These are phyloP conservation scores for Heteromurus nitidus DNA, from an alignment of 2,888 invertebrate species.

Conservation along the genomic window DNA sequence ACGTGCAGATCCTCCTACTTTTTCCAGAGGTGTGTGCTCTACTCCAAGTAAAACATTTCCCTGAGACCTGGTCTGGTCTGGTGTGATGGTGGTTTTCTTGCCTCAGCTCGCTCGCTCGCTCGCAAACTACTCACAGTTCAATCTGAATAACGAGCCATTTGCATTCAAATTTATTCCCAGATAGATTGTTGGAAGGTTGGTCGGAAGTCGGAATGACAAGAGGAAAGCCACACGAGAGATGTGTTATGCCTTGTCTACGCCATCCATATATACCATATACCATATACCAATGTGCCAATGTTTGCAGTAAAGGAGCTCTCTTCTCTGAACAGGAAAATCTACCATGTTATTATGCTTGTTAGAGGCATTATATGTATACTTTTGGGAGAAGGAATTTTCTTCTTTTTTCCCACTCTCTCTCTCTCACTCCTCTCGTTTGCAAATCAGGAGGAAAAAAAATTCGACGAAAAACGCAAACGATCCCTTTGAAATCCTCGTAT, in stretches of 20 bases:
- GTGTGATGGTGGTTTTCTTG: background rate
- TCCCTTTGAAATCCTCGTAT: conserved; percentile 13
- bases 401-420: background rate
- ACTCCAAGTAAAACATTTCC: background rate
- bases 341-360: background rate
- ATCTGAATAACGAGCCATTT: conserved; percentile 39
- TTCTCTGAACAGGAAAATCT: too few relatives aligned
- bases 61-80: too few relatives aligned
- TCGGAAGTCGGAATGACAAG: conserved; percentile 29
- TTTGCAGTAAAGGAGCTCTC: too few relatives aligned
- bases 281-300: too few relatives aligned
- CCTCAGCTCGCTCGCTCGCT: conserved; percentile 5
- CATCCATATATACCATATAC: too few relatives aligned
- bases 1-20: background rate
- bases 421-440: background rate
- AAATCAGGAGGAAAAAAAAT: background rate
- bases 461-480: conserved; percentile 13
- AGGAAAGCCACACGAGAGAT: conserved; percentile 14
- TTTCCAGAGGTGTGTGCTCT: background rate
- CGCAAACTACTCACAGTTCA: conserved; percentile 41
- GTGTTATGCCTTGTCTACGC: too few relatives aligned
- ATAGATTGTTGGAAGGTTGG: conserved; percentile 30
- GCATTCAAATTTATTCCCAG: conserved; percentile 39
- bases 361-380: background rate
- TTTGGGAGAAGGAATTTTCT: background rate